Evolutionary conservation across 2,113 vertebrate genomes (phyloP).

Genomic region (Sporophila hypoxantha): DNA sequence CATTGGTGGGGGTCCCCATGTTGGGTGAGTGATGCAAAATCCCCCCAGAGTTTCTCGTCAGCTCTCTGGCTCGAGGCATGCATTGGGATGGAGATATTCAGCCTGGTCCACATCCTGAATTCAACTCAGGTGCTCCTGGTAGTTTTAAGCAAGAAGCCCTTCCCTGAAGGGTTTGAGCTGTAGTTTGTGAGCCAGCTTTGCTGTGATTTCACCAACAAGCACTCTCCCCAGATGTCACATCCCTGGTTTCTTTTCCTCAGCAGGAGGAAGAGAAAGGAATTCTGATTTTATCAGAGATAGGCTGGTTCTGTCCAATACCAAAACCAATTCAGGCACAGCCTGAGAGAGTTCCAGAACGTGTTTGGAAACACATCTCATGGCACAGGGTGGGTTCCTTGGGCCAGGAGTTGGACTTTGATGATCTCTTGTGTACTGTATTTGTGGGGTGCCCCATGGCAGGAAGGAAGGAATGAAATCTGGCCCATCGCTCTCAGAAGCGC

Average conservation of each 20-base stretch:
- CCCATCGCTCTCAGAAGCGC: no score
- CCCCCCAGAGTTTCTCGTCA: background rate
- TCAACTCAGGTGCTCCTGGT: background rate
- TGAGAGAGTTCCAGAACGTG: background rate
- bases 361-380: accelerated
- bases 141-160: background rate
- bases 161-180: background rate
- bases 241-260: background rate
- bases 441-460: no score
- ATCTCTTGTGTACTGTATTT: background rate
- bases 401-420: background rate
- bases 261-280: background rate
- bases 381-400: background rate
- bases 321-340: background rate
- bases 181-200: background rate
- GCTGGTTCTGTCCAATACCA: background rate
- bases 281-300: background rate
- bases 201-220: background rate
- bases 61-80: background rate
- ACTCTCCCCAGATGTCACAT: background rate
- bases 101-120: background rate
- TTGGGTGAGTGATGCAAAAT: background rate
- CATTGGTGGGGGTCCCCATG: no score
- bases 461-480: no score
- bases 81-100: background rate